Percentiles rank a stretch among this genome's conserved stretches.
Evolutionary conservation across 1,140 invertebrate genomes (phyloP).

Genomic region (Cheumatopsyche charites): DNA sequence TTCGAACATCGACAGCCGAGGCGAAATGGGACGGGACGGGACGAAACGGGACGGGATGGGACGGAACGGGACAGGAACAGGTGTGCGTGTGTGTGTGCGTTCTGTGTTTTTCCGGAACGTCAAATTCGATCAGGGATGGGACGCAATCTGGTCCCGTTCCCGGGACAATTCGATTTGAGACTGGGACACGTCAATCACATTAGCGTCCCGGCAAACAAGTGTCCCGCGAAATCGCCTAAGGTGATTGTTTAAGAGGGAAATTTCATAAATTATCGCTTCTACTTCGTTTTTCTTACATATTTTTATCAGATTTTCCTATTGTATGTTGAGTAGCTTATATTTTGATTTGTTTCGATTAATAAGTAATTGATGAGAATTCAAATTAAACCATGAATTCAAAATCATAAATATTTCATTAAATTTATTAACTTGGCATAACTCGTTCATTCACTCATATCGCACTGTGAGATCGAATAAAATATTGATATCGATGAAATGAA

Average conservation of each 20-base stretch:
- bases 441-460: too few relatives aligned
- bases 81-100: not conserved
- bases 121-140: conserved; percentile 16
- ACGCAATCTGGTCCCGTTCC: not conserved
- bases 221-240: conserved; percentile 4
- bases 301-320: not conserved
- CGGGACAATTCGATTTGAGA: conserved; percentile 8
- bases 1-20: too few relatives aligned
- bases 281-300: too few relatives aligned
- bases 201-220: conserved; percentile 11
- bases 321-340: not conserved
- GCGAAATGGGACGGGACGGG: too few relatives aligned
- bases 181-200: conserved; percentile 10
- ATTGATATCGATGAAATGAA: not conserved
- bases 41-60: not conserved
- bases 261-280: not conserved
- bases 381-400: too few relatives aligned
- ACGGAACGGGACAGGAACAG: not conserved
- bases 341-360: too few relatives aligned
- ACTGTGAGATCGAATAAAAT: too few relatives aligned
- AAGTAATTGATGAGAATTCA: too few relatives aligned
- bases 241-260: not conserved
- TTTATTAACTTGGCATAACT: too few relatives aligned
- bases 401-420: too few relatives aligned
- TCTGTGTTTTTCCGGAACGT: not conserved